Evolutionary conservation across 2,797 vertebrate species (phyloP).

Genomic region (Hippoglossus hippoglossus): DNA sequence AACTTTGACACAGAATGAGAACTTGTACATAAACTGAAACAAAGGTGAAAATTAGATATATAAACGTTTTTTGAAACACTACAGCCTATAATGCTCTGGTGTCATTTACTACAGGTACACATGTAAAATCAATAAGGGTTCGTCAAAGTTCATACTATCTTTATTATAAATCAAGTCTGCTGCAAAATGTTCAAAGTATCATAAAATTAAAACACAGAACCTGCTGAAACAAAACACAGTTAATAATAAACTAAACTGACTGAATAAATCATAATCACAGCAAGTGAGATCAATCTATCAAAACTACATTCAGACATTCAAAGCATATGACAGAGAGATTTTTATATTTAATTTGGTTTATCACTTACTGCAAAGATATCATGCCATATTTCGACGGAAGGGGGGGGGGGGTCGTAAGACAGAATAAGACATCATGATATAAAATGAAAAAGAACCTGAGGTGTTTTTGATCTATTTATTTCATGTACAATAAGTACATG

Average conservation of each 20-base stretch:
- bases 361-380: neutral
- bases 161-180: slow-evolving; percentile 23
- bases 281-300: neutral
- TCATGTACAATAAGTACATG: no score
- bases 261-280: neutral
- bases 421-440: neutral
- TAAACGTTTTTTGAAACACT: neutral
- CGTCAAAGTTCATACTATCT: neutral
- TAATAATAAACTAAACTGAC: no score
- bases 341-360: neutral
- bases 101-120: neutral
- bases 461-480: no score
- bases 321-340: neutral
- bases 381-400: neutral
- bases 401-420: neutral
- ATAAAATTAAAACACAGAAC: neutral
- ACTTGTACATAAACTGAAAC: neutral
- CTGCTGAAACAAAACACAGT: neutral
- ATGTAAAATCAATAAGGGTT: slow-evolving; percentile 12
- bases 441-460: neutral
- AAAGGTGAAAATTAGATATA: neutral
- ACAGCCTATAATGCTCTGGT: no score
- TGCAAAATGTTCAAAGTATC: neutral
- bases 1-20: neutral
- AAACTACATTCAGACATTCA: neutral